Conservation (phyloP, 2,797 vertebrate genomes). For the Ispidina picta region DNA sequence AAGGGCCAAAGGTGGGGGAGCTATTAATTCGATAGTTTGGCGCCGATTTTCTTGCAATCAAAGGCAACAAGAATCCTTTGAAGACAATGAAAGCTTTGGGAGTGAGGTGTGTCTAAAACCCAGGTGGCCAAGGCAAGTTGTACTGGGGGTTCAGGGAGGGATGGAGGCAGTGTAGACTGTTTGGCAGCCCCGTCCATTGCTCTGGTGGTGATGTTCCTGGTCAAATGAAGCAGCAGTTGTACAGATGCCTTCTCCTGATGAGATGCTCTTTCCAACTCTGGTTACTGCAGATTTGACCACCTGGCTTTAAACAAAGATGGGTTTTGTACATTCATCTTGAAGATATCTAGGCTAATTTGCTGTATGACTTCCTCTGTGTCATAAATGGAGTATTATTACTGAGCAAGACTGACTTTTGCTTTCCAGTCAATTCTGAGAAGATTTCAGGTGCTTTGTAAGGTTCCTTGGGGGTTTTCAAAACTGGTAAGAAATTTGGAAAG, state of each 20-base stretch:
- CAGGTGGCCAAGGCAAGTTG: background rate
- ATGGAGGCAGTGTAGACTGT: background rate
- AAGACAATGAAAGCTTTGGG: background rate
- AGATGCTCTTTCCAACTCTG: background rate
- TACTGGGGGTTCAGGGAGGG: accelerated
- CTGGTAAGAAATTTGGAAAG: background rate
- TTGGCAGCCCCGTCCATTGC: background rate
- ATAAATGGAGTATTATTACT: background rate
- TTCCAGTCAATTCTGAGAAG: background rate
- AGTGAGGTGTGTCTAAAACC: background rate
- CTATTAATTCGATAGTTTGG: background rate
- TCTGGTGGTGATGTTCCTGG: background rate
- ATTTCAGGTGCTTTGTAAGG: background rate
- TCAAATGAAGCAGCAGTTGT: background rate
- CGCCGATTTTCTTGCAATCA: background rate
- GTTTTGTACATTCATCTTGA: background rate
- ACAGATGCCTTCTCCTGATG: background rate
- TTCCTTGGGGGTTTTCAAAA: background rate
- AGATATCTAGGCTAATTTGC: background rate
- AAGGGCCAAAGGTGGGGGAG: background rate
- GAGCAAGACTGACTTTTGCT: background rate
- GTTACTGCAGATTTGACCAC: background rate
- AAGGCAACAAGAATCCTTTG: background rate
- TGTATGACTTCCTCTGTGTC: background rate
- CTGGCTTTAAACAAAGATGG: background rate